A percentile compares a stretch with the other conserved stretches of the same genome.
Evolutionary conservation across 2,797 vertebrate genomes (phyloP).

Genomic region (Fringilla coelebs): DNA sequence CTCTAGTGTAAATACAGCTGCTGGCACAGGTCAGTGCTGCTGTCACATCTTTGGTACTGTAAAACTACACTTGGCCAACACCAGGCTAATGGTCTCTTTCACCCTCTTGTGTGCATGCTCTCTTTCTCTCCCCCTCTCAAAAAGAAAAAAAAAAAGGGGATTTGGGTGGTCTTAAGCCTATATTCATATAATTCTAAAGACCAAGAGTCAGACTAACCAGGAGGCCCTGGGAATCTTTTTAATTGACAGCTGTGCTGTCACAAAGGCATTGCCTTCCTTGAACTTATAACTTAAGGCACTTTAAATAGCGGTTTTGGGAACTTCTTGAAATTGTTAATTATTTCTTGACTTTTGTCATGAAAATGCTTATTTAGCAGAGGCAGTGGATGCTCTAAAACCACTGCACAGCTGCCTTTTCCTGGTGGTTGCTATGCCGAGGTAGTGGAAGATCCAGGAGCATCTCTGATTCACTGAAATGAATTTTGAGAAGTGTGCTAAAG

Average conservation of each 20-base stretch:
- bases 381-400: background rate
- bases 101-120: background rate
- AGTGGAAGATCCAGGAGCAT: background rate
- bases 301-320: conserved; percentile 50
- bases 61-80: conserved; percentile 28
- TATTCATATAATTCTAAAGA: conserved; percentile 54
- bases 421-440: background rate
- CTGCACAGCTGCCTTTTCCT: background rate
- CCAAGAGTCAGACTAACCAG: conserved; percentile 17
- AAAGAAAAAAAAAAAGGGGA: background rate
- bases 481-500: conserved; percentile 8
- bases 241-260: conserved; percentile 36
- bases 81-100: background rate
- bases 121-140: background rate
- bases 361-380: background rate
- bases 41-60: conserved; percentile 34
- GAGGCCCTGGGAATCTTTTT: conserved; percentile 52
- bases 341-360: conserved; percentile 55
- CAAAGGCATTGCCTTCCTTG: conserved; percentile 18
- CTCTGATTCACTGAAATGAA: background rate
- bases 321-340: conserved; percentile 46
- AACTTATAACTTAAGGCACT: conserved; percentile 29
- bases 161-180: conserved; percentile 58
- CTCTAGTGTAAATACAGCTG: conserved; percentile 57
- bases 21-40: background rate